A percentile compares a stretch with the other conserved stretches of the same genome.
Evolutionary conservation across 2,888 invertebrate species (phyloP).

Genomic region (Lutraria lutraria): DNA sequence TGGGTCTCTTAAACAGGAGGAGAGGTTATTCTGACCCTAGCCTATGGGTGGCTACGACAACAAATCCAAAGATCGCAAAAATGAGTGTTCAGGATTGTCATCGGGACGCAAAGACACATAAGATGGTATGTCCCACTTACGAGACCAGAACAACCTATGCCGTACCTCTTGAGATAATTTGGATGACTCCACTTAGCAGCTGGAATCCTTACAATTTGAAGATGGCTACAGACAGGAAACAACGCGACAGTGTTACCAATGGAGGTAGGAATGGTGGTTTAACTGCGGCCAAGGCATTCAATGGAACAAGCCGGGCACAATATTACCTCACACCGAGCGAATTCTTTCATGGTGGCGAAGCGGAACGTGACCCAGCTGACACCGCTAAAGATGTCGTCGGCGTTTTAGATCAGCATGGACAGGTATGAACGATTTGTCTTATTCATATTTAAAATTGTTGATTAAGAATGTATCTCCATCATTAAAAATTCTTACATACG

Average conservation of each 20-base stretch:
- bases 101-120: conserved; percentile 47
- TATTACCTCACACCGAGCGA: conserved; percentile 73
- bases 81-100: conserved; percentile 65
- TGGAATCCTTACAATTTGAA: conserved; percentile 81
- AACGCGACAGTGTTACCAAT: conserved; percentile 52
- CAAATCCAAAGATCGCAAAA: conserved; percentile 71
- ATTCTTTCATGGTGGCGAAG: conserved; percentile 73
- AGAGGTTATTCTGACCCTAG: conserved; percentile 70
- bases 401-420: conserved; percentile 70
- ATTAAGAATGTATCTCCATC: background rate
- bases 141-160: conserved; percentile 77
- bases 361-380: conserved; percentile 67
- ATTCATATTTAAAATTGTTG: background rate
- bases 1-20: conserved; percentile 55
- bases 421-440: conserved; percentile 34
- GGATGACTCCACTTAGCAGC: conserved; percentile 78
- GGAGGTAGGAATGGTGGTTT: conserved; percentile 66
- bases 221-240: conserved; percentile 45
- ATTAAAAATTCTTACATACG: background rate
- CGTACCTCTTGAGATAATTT: conserved; percentile 82
- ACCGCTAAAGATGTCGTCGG: conserved; percentile 70
- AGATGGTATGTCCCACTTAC: conserved; percentile 54
- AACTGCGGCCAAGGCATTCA: conserved; percentile 65
- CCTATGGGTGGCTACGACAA: conserved; percentile 75
- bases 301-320: conserved; percentile 64